phyloP scores from a whole-genome alignment of 2,888 invertebrate genomes.

The Amblyjoppa proteus region DNA sequence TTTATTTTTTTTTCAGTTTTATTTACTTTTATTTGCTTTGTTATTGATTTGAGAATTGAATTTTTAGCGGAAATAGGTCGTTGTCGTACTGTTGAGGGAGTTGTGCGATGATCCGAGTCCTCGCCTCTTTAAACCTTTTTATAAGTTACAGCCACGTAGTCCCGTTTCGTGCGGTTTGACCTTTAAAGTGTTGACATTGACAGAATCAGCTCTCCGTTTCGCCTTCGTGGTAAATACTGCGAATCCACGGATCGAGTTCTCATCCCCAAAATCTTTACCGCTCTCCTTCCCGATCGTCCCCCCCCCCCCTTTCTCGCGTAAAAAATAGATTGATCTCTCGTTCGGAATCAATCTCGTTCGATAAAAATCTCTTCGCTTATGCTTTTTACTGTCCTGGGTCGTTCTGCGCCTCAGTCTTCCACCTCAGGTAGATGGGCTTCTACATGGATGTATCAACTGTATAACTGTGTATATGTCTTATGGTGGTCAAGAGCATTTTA shows the following conservation, averaged over 20 bases:
- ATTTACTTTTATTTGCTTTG: too few relatives aligned
- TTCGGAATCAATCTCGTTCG: slow-evolving; percentile 63
- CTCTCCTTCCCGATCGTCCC: slow-evolving; percentile 55
- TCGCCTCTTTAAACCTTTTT: too few relatives aligned
- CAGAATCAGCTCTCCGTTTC: too few relatives aligned
- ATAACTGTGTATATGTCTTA: not conserved
- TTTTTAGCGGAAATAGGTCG: too few relatives aligned
- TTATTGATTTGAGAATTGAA: too few relatives aligned
- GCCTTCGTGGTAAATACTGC: not conserved
- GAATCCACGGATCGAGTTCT: not conserved
- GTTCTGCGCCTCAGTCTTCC: slow-evolving; percentile 46
- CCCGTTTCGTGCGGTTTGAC: too few relatives aligned
- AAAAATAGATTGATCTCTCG: slow-evolving; percentile 65
- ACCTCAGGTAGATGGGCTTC: not conserved
- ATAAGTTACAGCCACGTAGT: too few relatives aligned
- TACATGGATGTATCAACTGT: too few relatives aligned
- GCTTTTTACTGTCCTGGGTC: not conserved
- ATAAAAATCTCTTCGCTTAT: slow-evolving; percentile 58
- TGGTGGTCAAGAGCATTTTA: not conserved
- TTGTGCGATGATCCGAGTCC: too few relatives aligned
- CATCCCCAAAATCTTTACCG: not conserved
- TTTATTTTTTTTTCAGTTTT: too few relatives aligned
- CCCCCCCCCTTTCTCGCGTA: slow-evolving; percentile 26
- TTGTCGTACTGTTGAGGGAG: too few relatives aligned
- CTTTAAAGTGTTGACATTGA: too few relatives aligned